A percentile compares a stretch with the other conserved stretches of the same genome.
These are phyloP conservation scores for Agriopis marginaria DNA, from an alignment of 2,888 invertebrate species.

Conservation along the genomic window DNA sequence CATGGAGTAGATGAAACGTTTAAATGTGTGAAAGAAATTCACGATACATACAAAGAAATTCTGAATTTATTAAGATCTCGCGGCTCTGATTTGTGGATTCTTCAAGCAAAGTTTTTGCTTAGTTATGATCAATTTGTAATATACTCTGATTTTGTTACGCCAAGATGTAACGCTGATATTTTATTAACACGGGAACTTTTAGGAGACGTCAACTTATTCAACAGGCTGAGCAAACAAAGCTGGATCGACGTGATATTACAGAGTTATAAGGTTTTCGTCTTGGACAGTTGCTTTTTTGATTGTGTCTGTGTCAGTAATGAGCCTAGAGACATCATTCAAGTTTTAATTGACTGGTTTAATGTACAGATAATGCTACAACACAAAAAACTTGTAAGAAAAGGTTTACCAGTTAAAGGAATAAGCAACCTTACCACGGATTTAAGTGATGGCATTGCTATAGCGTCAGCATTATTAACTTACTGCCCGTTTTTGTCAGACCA, in stretches of 20 bases:
- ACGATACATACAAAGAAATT: slow-evolving; percentile 74
- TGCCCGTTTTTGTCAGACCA: slow-evolving; percentile 85
- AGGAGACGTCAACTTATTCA: slow-evolving; percentile 60
- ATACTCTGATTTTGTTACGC: slow-evolving; percentile 64
- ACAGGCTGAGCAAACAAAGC: slow-evolving; percentile 77
- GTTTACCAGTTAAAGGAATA: slow-evolving; percentile 62
- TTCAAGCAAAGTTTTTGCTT: slow-evolving; percentile 73
- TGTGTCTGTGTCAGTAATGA: slow-evolving; percentile 71
- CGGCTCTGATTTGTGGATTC: slow-evolving; percentile 68
- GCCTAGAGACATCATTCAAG: slow-evolving; percentile 65
- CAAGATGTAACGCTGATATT: slow-evolving; percentile 71
- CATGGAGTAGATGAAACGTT: slow-evolving; percentile 66
- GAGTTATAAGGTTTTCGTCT: slow-evolving; percentile 86
- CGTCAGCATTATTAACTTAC: slow-evolving; percentile 82
- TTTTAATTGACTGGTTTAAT: slow-evolving; percentile 75
- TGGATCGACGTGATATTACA: slow-evolving; percentile 89
- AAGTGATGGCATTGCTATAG: slow-evolving; percentile 84
- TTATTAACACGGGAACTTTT: slow-evolving; percentile 63
- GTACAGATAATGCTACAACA: slow-evolving; percentile 65
- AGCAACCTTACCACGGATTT: slow-evolving; percentile 83
- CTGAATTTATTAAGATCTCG: slow-evolving; percentile 68
- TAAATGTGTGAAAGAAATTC: slow-evolving; percentile 71
- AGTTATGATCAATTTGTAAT: slow-evolving; percentile 74
- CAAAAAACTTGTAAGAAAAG: slow-evolving; percentile 54
- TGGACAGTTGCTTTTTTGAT: slow-evolving; percentile 81